phyloP scores from a whole-genome alignment of 2,113 vertebrate species.

The Trematocara unimaculatum region DNA sequence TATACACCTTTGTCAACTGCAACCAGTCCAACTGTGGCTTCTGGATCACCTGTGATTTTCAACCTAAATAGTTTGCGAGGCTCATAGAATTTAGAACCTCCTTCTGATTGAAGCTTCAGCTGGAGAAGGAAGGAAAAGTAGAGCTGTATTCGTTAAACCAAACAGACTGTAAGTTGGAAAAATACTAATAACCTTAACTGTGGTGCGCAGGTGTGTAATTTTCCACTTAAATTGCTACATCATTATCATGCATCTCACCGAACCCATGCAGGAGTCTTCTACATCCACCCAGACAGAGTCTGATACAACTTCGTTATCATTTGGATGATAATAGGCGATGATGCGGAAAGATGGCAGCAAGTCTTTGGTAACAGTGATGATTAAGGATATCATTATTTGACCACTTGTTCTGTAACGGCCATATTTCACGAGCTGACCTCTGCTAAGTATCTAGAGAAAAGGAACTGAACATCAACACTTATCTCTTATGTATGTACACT shows the following conservation, averaged over 20 bases:
- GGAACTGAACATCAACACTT: not conserved
- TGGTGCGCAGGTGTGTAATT: not conserved
- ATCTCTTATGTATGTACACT: not conserved
- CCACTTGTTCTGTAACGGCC: slow-evolving; percentile 5
- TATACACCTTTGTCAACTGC: slow-evolving; percentile 76
- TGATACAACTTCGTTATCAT: slow-evolving; percentile 64
- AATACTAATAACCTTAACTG: not conserved
- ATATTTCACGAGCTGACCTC: slow-evolving; percentile 53
- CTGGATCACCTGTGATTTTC: slow-evolving; percentile 68
- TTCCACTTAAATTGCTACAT: not conserved
- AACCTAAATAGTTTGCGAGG: slow-evolving; percentile 21
- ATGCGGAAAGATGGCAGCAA: slow-evolving; percentile 71
- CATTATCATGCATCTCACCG: slow-evolving; percentile 31
- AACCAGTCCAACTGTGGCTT: slow-evolving; percentile 68
- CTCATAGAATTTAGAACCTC: not conserved
- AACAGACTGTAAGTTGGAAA: not conserved
- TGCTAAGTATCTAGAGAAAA: slow-evolving; percentile 59
- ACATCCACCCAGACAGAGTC: slow-evolving; percentile 77
- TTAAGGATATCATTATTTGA: slow-evolving; percentile 46
- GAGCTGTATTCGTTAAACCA: not conserved
- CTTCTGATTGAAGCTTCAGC: slow-evolving; percentile 43
- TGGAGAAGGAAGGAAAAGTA: not conserved
- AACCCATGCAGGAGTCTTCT: slow-evolving; percentile 69
- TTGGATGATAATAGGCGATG: slow-evolving; percentile 67
- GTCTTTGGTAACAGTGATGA: slow-evolving; percentile 33